Conservation (phyloP, 2,797 vertebrate genomes). For the Myripristis murdjan region DNA sequence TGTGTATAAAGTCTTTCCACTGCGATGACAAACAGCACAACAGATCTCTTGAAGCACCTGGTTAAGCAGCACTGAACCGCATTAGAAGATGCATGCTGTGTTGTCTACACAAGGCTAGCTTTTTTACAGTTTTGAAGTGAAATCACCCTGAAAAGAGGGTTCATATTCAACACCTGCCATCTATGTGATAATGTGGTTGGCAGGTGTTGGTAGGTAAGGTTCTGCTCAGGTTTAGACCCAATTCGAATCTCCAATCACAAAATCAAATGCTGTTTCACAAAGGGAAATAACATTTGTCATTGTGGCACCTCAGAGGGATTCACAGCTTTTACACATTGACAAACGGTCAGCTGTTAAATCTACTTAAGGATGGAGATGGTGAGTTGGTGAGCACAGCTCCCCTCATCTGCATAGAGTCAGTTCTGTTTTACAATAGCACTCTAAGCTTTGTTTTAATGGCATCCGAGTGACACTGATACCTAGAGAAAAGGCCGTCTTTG, state of each 20-base stretch:
- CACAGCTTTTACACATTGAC: neutral
- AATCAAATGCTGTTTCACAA: no score
- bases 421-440: constrained; percentile 14
- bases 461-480: constrained; percentile 31
- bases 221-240: neutral
- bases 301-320: neutral
- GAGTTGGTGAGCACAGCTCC: neutral
- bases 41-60: no score
- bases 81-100: no score
- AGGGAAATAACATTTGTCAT: constrained; percentile 29
- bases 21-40: no score
- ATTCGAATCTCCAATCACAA: no score
- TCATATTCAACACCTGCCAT: no score
- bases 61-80: no score
- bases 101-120: no score
- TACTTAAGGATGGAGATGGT: neutral
- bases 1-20: no score
- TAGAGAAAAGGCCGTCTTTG: constrained; percentile 23
- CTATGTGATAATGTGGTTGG: neutral
- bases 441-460: constrained; percentile 9
- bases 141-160: no score
- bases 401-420: constrained; percentile 11
- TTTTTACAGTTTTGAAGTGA: neutral
- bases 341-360: neutral
- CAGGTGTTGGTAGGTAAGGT: neutral